Conservation (phyloP, 2,113 vertebrate species). For the Quiscalus mexicanus region DNA sequence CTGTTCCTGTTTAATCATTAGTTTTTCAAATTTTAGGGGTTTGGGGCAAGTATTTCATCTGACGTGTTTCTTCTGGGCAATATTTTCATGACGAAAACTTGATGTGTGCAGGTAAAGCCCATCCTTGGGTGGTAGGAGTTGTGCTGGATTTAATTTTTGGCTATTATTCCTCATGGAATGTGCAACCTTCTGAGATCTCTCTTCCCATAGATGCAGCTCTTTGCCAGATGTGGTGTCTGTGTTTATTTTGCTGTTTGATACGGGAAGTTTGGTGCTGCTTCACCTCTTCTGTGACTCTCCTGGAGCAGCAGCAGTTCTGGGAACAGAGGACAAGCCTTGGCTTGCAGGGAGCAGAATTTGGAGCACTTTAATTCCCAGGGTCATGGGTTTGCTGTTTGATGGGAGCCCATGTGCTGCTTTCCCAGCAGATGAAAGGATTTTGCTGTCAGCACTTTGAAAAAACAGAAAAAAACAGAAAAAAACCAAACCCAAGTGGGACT, state of each 20-base stretch:
- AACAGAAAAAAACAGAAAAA: background rate
- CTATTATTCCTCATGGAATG: background rate
- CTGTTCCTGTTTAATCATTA: background rate
- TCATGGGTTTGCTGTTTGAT: background rate
- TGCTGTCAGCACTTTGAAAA: background rate
- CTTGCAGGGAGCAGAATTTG: background rate
- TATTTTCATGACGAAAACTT: background rate
- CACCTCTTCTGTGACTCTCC: background rate
- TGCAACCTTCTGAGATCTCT: background rate
- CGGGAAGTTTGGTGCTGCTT: background rate
- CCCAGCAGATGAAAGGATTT: conserved; percentile 55
- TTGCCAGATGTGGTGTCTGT: background rate
- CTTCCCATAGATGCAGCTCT: background rate
- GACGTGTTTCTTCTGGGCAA: background rate
- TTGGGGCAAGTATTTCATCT: background rate
- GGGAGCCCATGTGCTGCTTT: conserved; percentile 8
- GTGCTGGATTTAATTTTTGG: background rate
- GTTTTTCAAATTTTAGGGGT: background rate
- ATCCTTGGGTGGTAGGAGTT: background rate
- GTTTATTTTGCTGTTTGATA: background rate
- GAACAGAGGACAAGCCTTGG: background rate
- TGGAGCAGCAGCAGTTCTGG: background rate
- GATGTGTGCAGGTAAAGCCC: background rate
- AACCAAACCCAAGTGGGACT: conserved; percentile 19
- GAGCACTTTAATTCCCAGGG: background rate